Evolutionary conservation across 2,888 invertebrate species (phyloP).

Genomic region (Drosophila niveifrons): DNA sequence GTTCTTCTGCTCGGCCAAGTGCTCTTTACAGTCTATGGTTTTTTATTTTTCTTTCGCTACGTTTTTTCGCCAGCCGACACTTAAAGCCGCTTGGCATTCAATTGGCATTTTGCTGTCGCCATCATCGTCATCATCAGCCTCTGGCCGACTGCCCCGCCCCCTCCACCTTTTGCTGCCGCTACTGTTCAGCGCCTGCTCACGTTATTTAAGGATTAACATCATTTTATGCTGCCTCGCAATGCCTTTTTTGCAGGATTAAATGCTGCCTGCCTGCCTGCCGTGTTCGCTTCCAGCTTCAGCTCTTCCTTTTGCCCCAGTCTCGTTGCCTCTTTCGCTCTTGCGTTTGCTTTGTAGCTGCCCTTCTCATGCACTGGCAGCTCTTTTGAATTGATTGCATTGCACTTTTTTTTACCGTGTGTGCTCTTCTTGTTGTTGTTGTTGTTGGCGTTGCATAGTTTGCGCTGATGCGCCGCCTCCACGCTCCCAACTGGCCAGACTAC

Average conservation of each 20-base stretch:
- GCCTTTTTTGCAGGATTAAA: conserved; percentile 78
- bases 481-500: conserved; percentile 39
- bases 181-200: conserved; percentile 33
- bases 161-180: too few species aligned
- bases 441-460: conserved; percentile 70
- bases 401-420: conserved; percentile 59
- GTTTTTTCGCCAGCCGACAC: conserved; percentile 27
- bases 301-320: background rate
- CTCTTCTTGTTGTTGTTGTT: conserved; percentile 36
- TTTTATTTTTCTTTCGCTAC: background rate
- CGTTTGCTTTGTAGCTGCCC: conserved; percentile 5
- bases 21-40: conserved; percentile 8
- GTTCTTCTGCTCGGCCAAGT: conserved; percentile 9
- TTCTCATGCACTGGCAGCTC: conserved; percentile 41
- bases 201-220: conserved; percentile 80
- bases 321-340: background rate
- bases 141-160: background rate
- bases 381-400: conserved; percentile 80
- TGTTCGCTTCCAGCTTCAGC: conserved; percentile 43
- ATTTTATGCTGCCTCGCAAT: conserved; percentile 73
- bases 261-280: conserved; percentile 55
- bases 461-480: conserved; percentile 69
- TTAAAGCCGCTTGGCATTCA: conserved; percentile 76
- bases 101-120: conserved; percentile 76
- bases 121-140: conserved; percentile 47